Conservation (phyloP, 2,797 vertebrate genomes). For the Phalanger gymnotis region DNA sequence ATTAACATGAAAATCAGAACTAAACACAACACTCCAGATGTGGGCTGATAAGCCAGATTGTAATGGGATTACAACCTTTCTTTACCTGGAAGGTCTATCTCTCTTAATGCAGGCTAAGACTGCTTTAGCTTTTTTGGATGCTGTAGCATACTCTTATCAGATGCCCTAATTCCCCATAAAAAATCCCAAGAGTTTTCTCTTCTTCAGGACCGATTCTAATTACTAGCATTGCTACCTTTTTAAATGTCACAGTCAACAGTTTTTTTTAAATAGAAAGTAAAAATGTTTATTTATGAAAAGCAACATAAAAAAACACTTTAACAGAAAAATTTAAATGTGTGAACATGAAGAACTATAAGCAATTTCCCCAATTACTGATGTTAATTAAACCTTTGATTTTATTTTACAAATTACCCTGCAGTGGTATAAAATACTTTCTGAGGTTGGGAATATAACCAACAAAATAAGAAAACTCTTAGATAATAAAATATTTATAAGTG, state of each 20-base stretch:
- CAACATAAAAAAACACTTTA: neutral
- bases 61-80: neutral
- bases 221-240: neutral
- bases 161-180: neutral
- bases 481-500: neutral
- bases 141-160: neutral
- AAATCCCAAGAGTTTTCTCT: neutral
- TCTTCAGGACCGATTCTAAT: neutral
- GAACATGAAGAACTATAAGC: conserved; percentile 52
- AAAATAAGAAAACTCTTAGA: conserved; percentile 31
- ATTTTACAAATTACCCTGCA: conserved; percentile 22
- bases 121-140: neutral
- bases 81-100: neutral
- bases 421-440: neutral
- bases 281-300: neutral
- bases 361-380: neutral
- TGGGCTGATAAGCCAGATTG: neutral
- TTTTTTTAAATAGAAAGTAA: neutral
- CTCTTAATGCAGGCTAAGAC: neutral
- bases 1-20: neutral
- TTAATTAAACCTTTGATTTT: conserved; percentile 44
- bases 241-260: neutral
- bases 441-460: conserved; percentile 46
- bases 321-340: neutral
- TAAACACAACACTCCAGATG: neutral